phyloP scores from a whole-genome alignment of 1,140 invertebrate genomes.

The Leguminivora glycinivorella region DNA sequence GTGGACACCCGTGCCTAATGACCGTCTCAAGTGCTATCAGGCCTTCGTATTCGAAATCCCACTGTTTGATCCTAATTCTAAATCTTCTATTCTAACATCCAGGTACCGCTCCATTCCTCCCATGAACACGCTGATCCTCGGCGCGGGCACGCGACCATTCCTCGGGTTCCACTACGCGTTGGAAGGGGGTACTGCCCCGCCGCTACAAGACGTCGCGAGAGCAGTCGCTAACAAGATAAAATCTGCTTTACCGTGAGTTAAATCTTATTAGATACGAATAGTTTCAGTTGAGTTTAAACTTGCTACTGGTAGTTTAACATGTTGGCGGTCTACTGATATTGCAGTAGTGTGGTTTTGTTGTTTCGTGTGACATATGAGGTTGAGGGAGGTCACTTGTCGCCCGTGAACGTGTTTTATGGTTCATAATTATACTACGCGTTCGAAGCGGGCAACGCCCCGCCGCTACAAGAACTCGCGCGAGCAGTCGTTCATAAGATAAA shows the following conservation, averaged over 20 bases:
- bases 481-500: constrained; percentile 94
- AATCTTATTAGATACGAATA: constrained; percentile 27
- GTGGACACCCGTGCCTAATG: too few relatives aligned
- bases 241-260: constrained; percentile 89
- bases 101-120: constrained; percentile 87
- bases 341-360: too few relatives aligned
- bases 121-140: constrained; percentile 87
- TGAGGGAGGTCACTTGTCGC: too few relatives aligned
- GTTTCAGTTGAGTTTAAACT: too few relatives aligned
- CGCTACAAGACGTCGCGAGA: constrained; percentile 91
- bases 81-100: neutral
- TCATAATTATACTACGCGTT: constrained; percentile 94
- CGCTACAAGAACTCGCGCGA: constrained; percentile 91
- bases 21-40: too few relatives aligned
- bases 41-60: too few relatives aligned
- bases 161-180: constrained; percentile 93
- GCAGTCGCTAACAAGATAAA: constrained; percentile 94
- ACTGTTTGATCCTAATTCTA: too few relatives aligned
- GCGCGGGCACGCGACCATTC: constrained; percentile 90
- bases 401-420: constrained; percentile 91
- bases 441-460: constrained; percentile 88
- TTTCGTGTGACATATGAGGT: too few relatives aligned
- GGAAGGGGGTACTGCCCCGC: constrained; percentile 88
- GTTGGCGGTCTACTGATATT: too few relatives aligned
- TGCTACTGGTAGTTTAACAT: neutral